Base-by-base conservation (phyloP, 1,140 invertebrate species). In the Lerema accius region DNA sequence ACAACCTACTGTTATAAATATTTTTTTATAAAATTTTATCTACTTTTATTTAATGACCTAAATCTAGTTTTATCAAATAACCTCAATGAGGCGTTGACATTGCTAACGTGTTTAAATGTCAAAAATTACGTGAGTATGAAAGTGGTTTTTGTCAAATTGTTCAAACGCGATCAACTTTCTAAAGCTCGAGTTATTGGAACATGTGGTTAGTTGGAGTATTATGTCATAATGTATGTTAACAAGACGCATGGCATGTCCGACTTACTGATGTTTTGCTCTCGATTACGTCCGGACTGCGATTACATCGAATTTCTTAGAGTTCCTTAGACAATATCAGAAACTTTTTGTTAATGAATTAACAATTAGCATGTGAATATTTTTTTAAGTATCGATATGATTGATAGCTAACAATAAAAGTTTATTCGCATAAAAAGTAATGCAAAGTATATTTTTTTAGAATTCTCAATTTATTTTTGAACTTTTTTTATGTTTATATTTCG, bases 141-240 rank as follows among this genome's bases (percentile, higher is more conserved):
- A 53, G 15, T 53, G 32, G 32, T 16, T 23, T 9, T 51, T 1
- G 37, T 40, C 19, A 42, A 42, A 53, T 19, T 51, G 0, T 53
- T 53, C 13, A 42, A 53, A 42, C 37, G 37, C 13, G 37, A 53
- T 42, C 37, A 42, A 53, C 50, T 53, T 53, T 53, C 50, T 53
- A 53, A 53, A 42, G 50, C 39, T 1, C 50, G 37, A 9, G 37
- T 13, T 10, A 40, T 19, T 26, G 16, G 39, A 40, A 53, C 50
- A 53, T 35, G 50, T 53, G 37, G 35, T 19, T 26, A 5, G 17
- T 53, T 48, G 9, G 19, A 37, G 23, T 40, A 53, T 23, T 37
- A 42, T 13, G 43, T 39, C 35, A 23, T 42, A 26, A 39, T n/a
- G 14, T 32, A 32, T 4, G 3, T 3, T 32, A 32, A 32, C 6